Base-by-base conservation (phyloP, 2,888 invertebrate species). In the Deroplatys truncata region DNA sequence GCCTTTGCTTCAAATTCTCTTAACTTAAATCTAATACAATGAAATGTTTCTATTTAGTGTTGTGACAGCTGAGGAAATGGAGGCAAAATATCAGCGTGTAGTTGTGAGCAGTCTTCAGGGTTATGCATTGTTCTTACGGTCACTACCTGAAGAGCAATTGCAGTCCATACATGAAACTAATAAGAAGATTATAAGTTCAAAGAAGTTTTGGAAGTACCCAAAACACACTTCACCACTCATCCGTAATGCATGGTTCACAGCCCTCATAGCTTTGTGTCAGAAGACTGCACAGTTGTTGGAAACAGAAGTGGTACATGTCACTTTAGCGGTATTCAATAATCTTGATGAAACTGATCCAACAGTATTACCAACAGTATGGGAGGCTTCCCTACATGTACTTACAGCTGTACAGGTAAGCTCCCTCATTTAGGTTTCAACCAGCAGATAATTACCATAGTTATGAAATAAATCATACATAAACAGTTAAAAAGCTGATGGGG, bases 121-220 rank as follows among this genome's bases (percentile, higher is more conserved):
- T 1, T 95, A 96, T 91, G 95, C 95, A 20, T 94, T 95, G 89
- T 96, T 96, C 92, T 92, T 97, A 82, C 94, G 94, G 82, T 94
- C 95, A 91, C 94, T 96, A 7, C 93, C 95, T 10, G 88, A 92
- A 8, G 93, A 94, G 20, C 94, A 95, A 91, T 93, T 95, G 31
- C 92, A 94, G 84, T 95, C 95, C 92, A 94, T 95, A 85, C 92
- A 94, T 89, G 94, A 94, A 0, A 93, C 93, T 89, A 94, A 96
- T 91, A 91, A 92, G 3, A 94, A 94, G 88, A 93, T 97, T 88
- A 92, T 97, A 90, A 93, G 94, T 0, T 94, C 95, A 91, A 92
- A 93, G 35, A 95, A 95, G 92, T 98, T 97, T 93, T 98, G 98
- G 98, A 96, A 96, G 92, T 94, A 96, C 84, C 94, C 95, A 2